Evolutionary conservation across 1,140 invertebrate genomes (phyloP).

Genomic region (Neocloeon triangulifer): DNA sequence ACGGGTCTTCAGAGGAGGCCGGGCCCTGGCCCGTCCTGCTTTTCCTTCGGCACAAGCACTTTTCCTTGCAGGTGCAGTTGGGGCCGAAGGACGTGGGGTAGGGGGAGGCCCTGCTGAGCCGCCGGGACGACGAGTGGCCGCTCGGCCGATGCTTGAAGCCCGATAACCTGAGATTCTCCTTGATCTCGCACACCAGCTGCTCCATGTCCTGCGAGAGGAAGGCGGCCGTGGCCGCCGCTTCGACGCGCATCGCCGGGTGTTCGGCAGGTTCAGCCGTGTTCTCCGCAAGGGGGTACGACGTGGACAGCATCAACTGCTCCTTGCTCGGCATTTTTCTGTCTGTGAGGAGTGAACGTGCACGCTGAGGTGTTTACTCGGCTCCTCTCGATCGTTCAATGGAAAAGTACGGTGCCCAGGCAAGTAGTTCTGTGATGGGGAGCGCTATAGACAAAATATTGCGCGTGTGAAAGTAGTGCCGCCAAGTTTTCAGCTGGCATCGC

Average conservation of each 20-base stretch:
- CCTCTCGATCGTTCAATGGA: constrained; percentile 1
- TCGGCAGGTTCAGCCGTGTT: constrained; percentile 12
- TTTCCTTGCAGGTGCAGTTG: constrained; percentile 11
- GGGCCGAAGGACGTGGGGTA: too few relatives aligned
- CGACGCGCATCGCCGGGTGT: too few relatives aligned
- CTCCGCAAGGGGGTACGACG: constrained; percentile 10
- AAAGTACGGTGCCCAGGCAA: not conserved
- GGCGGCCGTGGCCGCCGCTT: too few relatives aligned
- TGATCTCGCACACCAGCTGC: constrained; percentile 40
- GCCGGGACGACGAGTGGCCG: too few relatives aligned
- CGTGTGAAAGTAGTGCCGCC: not conserved
- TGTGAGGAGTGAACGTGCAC: not conserved
- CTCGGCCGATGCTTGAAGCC: constrained; percentile 20
- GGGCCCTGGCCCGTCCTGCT: too few relatives aligned
- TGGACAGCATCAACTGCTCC: constrained; percentile 14
- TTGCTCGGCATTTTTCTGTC: constrained; percentile 15
- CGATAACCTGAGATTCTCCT: constrained; percentile 37
- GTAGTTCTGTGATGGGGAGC: too few relatives aligned
- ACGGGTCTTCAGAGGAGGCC: constrained; percentile 30
- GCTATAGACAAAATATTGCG: not conserved
- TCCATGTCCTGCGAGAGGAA: constrained; percentile 32
- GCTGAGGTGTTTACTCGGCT: not conserved
- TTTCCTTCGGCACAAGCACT: constrained; percentile 8
- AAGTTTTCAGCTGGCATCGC: not conserved
- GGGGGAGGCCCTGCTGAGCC: constrained; percentile 34